Evolutionary conservation across 2,888 invertebrate species (phyloP).

Genomic region (Chrysina gloriosa): DNA sequence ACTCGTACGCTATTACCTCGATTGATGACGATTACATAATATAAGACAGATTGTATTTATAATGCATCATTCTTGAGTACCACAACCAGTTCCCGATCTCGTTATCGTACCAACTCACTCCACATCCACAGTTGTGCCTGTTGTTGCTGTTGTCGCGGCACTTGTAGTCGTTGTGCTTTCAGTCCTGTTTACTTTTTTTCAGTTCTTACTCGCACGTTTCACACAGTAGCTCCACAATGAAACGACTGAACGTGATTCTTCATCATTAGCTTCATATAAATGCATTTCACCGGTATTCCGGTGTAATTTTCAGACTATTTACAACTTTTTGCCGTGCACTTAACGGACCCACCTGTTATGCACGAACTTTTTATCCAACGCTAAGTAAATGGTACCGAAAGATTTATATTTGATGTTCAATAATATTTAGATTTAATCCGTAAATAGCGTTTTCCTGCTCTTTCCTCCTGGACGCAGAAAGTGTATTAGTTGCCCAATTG

Average conservation of each 20-base stretch:
- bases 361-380: constrained; percentile 8
- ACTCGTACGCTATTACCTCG: background rate
- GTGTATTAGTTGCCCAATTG: too few relatives aligned
- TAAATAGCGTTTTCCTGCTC: background rate
- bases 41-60: constrained; percentile 1
- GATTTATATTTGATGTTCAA: background rate
- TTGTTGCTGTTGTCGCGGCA: constrained; percentile 12
- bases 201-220: constrained; percentile 16
- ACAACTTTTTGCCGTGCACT: constrained; percentile 8
- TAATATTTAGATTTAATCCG: constrained; percentile 5
- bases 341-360: constrained; percentile 17
- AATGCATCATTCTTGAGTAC: constrained; percentile 8
- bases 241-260: constrained; percentile 13
- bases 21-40: constrained; percentile 7
- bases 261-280: constrained; percentile 18
- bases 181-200: constrained; percentile 1
- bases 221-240: constrained; percentile 14
- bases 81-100: constrained; percentile 19
- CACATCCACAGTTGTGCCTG: background rate
- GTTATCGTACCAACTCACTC: constrained; percentile 9
- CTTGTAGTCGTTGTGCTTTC: constrained; percentile 17
- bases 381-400: background rate
- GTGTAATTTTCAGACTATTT: constrained; percentile 14
- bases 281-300: constrained; percentile 3
- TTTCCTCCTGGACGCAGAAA: background rate